Evolutionary conservation across 2,888 invertebrate genomes (phyloP), one percentile per base, ranked within the genome.

Genomic region (Hyposoter dolosus): DNA sequence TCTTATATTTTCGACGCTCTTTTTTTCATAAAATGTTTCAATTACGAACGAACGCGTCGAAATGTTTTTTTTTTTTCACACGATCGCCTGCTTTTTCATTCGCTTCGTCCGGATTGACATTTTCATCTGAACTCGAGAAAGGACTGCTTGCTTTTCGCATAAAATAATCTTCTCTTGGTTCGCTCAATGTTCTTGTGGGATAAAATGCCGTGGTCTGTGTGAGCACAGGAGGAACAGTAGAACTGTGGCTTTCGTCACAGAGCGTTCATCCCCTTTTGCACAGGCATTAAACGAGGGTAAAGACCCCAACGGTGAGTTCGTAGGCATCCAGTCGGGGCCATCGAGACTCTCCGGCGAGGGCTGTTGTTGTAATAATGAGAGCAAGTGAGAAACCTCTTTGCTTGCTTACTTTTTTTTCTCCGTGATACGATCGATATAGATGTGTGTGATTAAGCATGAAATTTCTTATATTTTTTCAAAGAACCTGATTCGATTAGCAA

Each of bases 231-330:
- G 66, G 47, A 75, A 47, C 40, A 32, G 17, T 9, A 45, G 65
- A 56, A 74, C 69, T 66, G 85, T 45, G 66, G 85, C 72, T 80
- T 83, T 85, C 80, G 85, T 83, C 85, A 77, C 78, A 83, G 81
- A 80, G 76, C 79, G 77, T 88, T 86, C 84, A 84, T 83, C 87
- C 87, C 86, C 78, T 79, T 80, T 77, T 28, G 69, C 82, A 53
- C 78, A 56, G 71, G 71, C 83, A 81, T 88, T 84, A 86, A 86
- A 86, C 86, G 84, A 78, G 84, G 84, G 84, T 86, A 86, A 84
- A 86, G 86, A 88, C 86, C 84, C 84, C 82, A 79, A 32, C 82
- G 87, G 79, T 82, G 83, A 79, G 84, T 71, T 82, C 71, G 82
- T 76, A 86, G 83, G 86, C 84, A 86, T 79, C 81, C 63, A 83